These are phyloP conservation scores for Dicyrtoma fusca DNA, from an alignment of 2,888 invertebrate genomes.

Conservation along the genomic window DNA sequence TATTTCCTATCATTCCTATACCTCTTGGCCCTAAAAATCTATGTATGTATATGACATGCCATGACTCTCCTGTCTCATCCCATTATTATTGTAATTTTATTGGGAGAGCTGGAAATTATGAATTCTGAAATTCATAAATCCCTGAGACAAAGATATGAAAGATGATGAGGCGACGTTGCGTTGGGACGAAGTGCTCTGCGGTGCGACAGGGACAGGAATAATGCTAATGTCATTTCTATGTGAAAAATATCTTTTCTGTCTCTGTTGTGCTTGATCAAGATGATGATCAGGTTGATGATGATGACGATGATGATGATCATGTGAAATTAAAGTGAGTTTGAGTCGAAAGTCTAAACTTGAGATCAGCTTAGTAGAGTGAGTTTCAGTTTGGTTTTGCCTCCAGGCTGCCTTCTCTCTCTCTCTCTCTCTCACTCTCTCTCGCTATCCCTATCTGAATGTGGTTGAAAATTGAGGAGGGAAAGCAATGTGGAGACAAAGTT, in stretches of 20 bases:
- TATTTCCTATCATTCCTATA: too few relatives aligned
- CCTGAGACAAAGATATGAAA: too few relatives aligned
- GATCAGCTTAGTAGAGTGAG: conserved; percentile 1
- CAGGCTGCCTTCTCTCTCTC: neutral
- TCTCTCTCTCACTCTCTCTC: neutral
- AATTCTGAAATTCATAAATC: too few relatives aligned
- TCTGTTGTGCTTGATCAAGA: neutral
- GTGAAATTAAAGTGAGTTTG: neutral
- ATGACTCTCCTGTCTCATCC: neutral
- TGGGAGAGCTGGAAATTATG: too few relatives aligned
- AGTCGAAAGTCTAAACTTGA: neutral
- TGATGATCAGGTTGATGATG: conserved; percentile 1
- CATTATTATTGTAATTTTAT: neutral
- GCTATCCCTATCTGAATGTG: too few relatives aligned
- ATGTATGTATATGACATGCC: too few relatives aligned
- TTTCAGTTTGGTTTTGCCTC: conserved; percentile 13
- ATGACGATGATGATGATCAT: neutral
- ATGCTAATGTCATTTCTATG: conserved; percentile 1
- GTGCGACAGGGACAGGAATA: too few relatives aligned
- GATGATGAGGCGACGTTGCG: neutral
- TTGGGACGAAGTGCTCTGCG: too few relatives aligned
- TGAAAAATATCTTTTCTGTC: neutral
- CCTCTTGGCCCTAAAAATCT: too few relatives aligned
- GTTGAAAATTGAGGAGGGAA: neutral
- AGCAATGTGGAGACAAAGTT: conserved; percentile 18